Conservation (phyloP, 2,797 vertebrate genomes). For the Cuniculus paca region DNA sequence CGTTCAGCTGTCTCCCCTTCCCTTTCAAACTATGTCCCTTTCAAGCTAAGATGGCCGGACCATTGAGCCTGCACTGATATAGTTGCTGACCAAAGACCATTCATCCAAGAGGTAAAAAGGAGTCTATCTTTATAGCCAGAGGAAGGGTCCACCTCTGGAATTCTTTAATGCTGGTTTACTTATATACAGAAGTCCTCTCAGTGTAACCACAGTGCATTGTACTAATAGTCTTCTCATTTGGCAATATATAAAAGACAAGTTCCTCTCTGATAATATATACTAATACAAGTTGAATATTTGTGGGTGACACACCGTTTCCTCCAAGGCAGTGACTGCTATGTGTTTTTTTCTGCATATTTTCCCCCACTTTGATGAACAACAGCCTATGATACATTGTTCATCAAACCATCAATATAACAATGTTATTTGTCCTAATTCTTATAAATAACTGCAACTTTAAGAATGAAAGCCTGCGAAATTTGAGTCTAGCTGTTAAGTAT, state of each 20-base stretch:
- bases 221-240: neutral
- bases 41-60: neutral
- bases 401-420: neutral
- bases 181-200: neutral
- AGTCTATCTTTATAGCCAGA: neutral
- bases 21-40: neutral
- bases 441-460: slow-evolving; percentile 1
- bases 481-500: neutral
- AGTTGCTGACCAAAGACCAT: neutral
- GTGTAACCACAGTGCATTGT: neutral
- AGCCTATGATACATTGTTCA: neutral
- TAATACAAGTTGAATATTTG: neutral
- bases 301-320: neutral
- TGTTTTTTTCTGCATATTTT: neutral
- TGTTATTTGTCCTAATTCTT: neutral
- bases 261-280: neutral
- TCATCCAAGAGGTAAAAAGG: neutral
- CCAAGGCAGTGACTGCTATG: neutral
- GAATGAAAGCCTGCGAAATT: neutral
- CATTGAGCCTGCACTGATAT: neutral
- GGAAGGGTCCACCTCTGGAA: neutral
- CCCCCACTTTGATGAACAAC: neutral
- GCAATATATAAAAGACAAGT: neutral
- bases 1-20: neutral
- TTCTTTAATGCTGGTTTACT: neutral